These are phyloP conservation scores for Neogale vison DNA, from an alignment of 2,113 vertebrate species.

Conservation along the genomic window DNA sequence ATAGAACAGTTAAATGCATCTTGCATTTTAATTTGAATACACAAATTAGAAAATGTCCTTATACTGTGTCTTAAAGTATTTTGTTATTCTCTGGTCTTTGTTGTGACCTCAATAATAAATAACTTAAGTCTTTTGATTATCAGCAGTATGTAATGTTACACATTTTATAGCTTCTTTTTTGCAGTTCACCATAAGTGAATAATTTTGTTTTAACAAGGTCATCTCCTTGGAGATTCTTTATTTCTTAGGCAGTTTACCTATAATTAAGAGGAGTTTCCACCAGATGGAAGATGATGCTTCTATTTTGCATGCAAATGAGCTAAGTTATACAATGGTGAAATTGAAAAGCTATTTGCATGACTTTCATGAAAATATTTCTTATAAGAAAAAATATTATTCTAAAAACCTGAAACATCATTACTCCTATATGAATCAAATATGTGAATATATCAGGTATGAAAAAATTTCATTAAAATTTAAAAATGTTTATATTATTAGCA, in stretches of 20 bases:
- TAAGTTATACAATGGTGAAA: not conserved
- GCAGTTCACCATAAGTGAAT: not conserved
- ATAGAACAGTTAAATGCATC: not conserved
- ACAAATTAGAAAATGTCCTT: not conserved
- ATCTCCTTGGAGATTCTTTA: not conserved
- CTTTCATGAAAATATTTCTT: not conserved
- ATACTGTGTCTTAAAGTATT: not conserved
- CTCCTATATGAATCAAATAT: not conserved
- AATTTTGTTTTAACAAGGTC: not conserved
- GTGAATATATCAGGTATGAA: not conserved
- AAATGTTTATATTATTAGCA: not conserved
- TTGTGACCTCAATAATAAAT: not conserved
- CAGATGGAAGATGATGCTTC: not conserved
- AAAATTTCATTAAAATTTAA: not conserved
- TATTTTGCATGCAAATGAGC: not conserved
- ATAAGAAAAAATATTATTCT: not conserved
- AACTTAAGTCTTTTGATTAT: not conserved
- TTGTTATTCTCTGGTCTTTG: not conserved
- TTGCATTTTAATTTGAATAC: not conserved
- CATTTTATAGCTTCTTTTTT: not conserved
- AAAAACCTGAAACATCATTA: not conserved
- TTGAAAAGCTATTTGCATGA: not conserved
- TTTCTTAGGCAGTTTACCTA: constrained; percentile 9
- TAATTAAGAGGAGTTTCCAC: not conserved
- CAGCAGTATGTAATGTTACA: not conserved